Conservation (phyloP, 2,888 invertebrate genomes). For the Suillia variegata region DNA sequence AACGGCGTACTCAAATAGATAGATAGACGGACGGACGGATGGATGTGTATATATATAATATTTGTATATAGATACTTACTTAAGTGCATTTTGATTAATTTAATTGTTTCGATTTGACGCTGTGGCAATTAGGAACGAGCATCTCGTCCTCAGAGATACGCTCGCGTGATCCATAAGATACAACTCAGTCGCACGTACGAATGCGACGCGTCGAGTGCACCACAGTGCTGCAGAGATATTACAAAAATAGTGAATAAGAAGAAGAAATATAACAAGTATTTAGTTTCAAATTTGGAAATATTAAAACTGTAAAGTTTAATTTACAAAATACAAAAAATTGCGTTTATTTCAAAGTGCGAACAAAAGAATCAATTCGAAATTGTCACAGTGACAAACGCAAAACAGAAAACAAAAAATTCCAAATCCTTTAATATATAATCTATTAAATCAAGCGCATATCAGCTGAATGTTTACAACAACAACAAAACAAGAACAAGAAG, state of each 20-base stretch:
- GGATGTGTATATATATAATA: no score
- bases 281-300: no score
- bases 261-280: no score
- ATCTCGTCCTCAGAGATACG: not conserved
- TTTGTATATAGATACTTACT: not conserved
- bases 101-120: conserved; percentile 1
- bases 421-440: no score
- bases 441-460: no score
- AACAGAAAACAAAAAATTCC: no score
- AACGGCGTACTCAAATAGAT: no score
- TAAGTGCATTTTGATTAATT: conserved; percentile 18
- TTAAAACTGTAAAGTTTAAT: no score
- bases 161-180: not conserved
- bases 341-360: conserved; percentile 10
- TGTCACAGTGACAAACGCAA: no score
- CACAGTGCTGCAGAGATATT: not conserved
- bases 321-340: conserved; percentile 15
- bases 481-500: conserved; percentile 4
- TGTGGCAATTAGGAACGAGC: not conserved
- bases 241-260: conserved; percentile 1
- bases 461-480: conserved; percentile 11
- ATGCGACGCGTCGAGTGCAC: not conserved
- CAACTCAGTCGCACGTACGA: not conserved
- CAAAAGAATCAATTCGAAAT: no score
- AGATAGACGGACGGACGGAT: no score